These are phyloP conservation scores for Synanthedon formicaeformis DNA, from an alignment of 2,888 invertebrate genomes.

Conservation along the genomic window DNA sequence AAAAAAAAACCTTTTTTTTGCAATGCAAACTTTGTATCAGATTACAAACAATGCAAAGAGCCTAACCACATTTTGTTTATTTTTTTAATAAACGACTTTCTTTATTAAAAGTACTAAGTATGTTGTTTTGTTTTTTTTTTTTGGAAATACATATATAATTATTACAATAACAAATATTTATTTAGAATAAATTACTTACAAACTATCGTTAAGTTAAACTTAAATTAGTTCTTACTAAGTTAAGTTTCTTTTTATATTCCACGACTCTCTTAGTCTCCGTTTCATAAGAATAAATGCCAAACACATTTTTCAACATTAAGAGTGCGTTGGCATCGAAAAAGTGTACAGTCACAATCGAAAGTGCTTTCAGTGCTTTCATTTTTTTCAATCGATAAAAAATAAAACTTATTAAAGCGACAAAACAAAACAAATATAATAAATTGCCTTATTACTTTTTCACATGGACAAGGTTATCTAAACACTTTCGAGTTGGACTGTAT, in stretches of 20 bases:
- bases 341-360: slow-evolving; percentile 23
- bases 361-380: slow-evolving; percentile 13
- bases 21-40: no score
- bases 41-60: no score
- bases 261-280: slow-evolving; percentile 17
- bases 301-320: slow-evolving; percentile 15
- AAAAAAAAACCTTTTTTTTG: no score
- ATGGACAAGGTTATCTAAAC: background rate
- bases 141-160: no score
- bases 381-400: slow-evolving; percentile 1
- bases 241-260: background rate
- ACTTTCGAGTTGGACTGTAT: slow-evolving; percentile 10
- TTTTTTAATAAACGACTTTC: no score
- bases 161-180: no score
- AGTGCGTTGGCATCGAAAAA: slow-evolving; percentile 22
- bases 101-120: no score
- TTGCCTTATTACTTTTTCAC: no score
- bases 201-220: background rate
- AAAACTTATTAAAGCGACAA: background rate
- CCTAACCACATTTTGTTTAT: no score
- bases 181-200: background rate
- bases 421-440: no score
- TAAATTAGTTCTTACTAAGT: no score
- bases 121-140: no score
- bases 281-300: slow-evolving; percentile 39